A percentile compares a stretch with the other conserved stretches of the same genome.
Conservation (phyloP, 2,888 invertebrate genomes). For the Hemaris fuciformis region DNA sequence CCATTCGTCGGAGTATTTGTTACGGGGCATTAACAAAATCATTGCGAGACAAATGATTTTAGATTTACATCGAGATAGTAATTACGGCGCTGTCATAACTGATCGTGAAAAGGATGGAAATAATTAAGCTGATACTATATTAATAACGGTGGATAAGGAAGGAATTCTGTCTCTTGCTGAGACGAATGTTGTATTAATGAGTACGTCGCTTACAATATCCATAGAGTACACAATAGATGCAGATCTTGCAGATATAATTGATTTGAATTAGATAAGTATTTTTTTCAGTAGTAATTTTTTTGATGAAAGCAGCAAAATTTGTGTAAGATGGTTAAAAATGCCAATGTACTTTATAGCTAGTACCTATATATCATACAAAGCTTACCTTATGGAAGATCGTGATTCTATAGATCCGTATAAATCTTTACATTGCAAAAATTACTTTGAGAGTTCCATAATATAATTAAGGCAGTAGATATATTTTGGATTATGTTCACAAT, state of each 20-base stretch:
- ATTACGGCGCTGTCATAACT: constrained; percentile 53
- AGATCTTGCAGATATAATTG: constrained; percentile 24
- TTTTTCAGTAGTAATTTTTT: background rate
- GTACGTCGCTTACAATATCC: constrained; percentile 48
- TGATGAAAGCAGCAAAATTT: no score
- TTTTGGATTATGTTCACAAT: no score
- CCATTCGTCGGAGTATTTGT: background rate
- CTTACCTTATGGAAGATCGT: no score
- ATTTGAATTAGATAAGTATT: background rate
- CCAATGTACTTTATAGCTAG: no score
- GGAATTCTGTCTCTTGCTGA: constrained; percentile 66
- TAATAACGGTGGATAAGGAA: constrained; percentile 68
- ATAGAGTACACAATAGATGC: constrained; percentile 30
- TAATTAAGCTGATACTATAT: constrained; percentile 66
- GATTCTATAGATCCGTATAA: no score
- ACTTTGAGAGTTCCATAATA: no score
- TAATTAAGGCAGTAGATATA: no score
- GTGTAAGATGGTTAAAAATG: no score
- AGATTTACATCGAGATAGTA: constrained; percentile 43
- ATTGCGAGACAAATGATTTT: constrained; percentile 29
- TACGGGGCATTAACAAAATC: constrained; percentile 1
- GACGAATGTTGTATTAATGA: constrained; percentile 78
- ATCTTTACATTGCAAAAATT: no score
- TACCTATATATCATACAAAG: no score
- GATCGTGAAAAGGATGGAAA: constrained; percentile 58